Base-by-base conservation (phyloP, 1,140 invertebrate genomes). In the Brachionus angularis region DNA sequence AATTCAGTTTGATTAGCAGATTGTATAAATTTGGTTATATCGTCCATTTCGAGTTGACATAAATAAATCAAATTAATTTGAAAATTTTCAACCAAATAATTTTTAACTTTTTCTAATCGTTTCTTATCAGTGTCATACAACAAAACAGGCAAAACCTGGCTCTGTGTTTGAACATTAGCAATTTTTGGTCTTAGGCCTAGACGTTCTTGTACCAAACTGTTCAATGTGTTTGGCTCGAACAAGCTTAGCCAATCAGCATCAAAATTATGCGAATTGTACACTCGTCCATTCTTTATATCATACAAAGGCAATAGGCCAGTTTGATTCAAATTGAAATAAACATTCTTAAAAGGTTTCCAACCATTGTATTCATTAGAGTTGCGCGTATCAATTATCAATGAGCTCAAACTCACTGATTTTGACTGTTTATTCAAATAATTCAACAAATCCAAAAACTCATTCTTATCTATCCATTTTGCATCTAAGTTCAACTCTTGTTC, bases 361-460 rank as follows among this genome's bases (percentile, higher is more conserved):
- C 62, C 62, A 25, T 67, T 67, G 62, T 46, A 67, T 23, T 67
- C 42, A 8, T 67, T 67, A 10, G 62, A 67, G 29, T 33, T 50
- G 27, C 62, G 27, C n/a, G 62, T 67, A 25, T 67, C 62, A 3
- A 67, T 47, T 12, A 67, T 46, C 16, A 67, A 42, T 10, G 10
- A 42, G 39, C 10, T 10, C n/a, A n/a, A n/a, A n/a, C n/a, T n/a
- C 21, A 44, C 23, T 16, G 5, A 7, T 46, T 21, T 29, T 36
- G 1, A 27, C 31, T 3, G 8, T 27, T 18, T 29, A 8, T 46
- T 67, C 36, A 27, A 67, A 67, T 46, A 33, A 42, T 5, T 16
- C 5, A 2, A 47, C 7, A 25, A 67, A 18, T 47, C 36, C 29
- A 67, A 31, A 18, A 67, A 47, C 12, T 67, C 62, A 12, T 67